Evolutionary conservation across 2,888 invertebrate species (phyloP), one percentile per base, ranked within the genome.

Genomic region (Philopedon plagiatum): DNA sequence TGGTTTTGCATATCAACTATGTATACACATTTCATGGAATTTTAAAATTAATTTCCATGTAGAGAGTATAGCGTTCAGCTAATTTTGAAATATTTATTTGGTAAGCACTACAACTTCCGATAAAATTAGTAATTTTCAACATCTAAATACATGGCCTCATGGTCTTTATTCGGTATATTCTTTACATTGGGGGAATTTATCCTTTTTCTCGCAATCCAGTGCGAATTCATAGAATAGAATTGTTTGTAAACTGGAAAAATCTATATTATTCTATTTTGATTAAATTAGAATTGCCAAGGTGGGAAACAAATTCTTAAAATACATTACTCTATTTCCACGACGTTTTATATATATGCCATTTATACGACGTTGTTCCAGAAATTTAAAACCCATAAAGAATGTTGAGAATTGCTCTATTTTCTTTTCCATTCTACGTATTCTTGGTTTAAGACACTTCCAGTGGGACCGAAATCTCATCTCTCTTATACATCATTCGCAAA

Each of bases 381-480:
- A 44, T 44, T 44, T 44, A 5, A 44, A 44, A 44, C 8, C 39
- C 39, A 39, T 39, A 39, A 39, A 9, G 7, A 21, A 46, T 11
- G 46, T 9, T 46, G 21, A 46, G 11, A 46, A 46, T 0, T 21
- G n/a, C 5, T 23, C 21, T 23, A 46, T 46, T 46, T 46, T 21
- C 4, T 19, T 46, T 21, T 46, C 23, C 23, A 46, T 21, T 11
- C n/a, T 21, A 23, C 23, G n/a, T 46, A 46, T 46, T 23, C 5
- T 4, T 1, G 15, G 7, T 13, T 41, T 21, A 46, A 5, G 46
- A 23, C 46, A 46, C 23, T 46, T 46, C 46, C 46, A 46, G 0
- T 46, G 46, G 46, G 46, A 46, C 46, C 21, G 1, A 29, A 18
- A 54, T 29, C 51, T 54, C 51, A 23, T 29, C 15, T 54, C 15